These are phyloP conservation scores for Momotus momota DNA, from an alignment of 2,797 vertebrate genomes.

Conservation along the genomic window DNA sequence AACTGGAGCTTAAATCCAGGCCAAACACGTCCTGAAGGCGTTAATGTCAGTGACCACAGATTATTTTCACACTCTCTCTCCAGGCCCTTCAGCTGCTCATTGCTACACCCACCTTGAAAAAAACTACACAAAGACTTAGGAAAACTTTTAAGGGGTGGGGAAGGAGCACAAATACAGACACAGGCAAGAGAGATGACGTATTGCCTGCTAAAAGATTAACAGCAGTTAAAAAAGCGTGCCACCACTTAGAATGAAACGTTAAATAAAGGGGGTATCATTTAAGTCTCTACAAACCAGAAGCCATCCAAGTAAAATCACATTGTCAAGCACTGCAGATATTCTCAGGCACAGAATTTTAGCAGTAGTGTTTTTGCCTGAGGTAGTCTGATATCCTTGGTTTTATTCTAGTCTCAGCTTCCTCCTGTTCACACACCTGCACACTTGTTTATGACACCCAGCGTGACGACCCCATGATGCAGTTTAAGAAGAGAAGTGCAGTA, in stretches of 20 bases:
- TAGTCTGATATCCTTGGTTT: background rate
- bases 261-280: background rate
- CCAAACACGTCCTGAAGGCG: fast-evolving
- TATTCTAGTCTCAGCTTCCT: background rate
- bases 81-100: background rate
- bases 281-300: background rate
- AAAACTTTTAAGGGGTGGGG: background rate
- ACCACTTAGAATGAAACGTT: background rate
- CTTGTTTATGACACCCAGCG: background rate
- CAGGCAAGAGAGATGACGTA: background rate
- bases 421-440: background rate
- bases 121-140: background rate
- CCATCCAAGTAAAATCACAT: background rate
- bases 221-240: background rate
- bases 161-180: background rate
- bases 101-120: background rate
- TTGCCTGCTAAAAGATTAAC: background rate
- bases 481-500: background rate
- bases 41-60: background rate
- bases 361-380: background rate
- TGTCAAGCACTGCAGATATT: background rate
- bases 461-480: background rate
- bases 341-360: background rate
- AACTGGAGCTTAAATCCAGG: background rate
- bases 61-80: background rate